phyloP scores from a whole-genome alignment of 2,113 vertebrate species.

The Pangasianodon hypophthalmus region DNA sequence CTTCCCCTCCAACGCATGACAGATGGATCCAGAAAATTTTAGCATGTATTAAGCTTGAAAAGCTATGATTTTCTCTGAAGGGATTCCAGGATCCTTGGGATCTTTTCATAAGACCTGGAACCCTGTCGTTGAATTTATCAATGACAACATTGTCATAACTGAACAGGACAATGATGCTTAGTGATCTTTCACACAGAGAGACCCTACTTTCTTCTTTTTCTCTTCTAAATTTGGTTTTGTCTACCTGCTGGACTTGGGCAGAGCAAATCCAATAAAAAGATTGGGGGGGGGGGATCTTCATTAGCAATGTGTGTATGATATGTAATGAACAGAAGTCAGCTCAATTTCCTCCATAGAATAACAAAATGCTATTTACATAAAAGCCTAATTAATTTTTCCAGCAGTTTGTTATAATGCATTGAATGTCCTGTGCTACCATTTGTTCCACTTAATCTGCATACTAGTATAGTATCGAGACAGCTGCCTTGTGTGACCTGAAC shows the following conservation, averaged over 20 bases:
- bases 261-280: too few species aligned
- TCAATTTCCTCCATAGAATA: neutral
- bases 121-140: neutral
- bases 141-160: neutral
- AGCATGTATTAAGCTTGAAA: neutral
- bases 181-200: neutral
- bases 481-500: neutral
- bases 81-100: neutral
- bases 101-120: neutral
- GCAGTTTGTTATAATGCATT: neutral
- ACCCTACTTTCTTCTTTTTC: too few species aligned
- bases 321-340: neutral
- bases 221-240: too few species aligned
- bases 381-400: neutral
- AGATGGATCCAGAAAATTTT: neutral
- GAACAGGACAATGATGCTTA: neutral
- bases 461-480: neutral
- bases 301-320: too few species aligned
- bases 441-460: neutral
- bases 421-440: neutral
- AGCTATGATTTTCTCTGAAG: neutral
- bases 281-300: too few species aligned
- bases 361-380: neutral
- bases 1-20: neutral
- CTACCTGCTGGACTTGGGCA: too few species aligned